Percentiles rank a stretch among this genome's conserved stretches.
These are phyloP conservation scores for Drosophila subquinaria DNA, from an alignment of 2,888 invertebrate genomes.

Conservation along the genomic window DNA sequence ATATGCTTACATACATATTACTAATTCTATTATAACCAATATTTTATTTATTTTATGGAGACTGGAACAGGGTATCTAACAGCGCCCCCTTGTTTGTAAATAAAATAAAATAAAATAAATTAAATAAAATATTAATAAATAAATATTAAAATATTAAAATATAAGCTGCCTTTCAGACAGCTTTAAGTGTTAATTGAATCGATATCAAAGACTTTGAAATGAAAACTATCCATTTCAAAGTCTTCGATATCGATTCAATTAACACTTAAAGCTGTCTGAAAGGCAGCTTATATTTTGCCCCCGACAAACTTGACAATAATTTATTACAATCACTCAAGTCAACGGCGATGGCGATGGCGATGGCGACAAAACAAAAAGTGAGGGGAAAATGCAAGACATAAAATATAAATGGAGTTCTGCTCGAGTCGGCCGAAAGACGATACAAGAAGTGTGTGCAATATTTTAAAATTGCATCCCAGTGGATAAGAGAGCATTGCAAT, in stretches of 20 bases:
- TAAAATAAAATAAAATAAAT: too few relatives aligned
- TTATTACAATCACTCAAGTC: conserved; percentile 77
- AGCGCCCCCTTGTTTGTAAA: too few relatives aligned
- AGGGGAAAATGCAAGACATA: conserved; percentile 35
- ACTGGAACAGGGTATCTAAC: too few relatives aligned
- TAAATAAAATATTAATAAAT: too few relatives aligned
- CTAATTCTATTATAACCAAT: too few relatives aligned
- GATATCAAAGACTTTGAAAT: not conserved
- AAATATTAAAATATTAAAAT: too few relatives aligned
- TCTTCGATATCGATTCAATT: conserved; percentile 32
- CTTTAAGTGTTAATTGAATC: conserved; percentile 47
- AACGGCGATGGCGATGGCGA: conserved; percentile 44
- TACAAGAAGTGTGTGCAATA: conserved; percentile 59
- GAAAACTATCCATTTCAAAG: not conserved
- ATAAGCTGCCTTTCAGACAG: conserved; percentile 18
- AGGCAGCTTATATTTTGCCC: conserved; percentile 22
- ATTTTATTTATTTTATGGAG: too few relatives aligned
- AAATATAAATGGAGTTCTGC: conserved; percentile 58
- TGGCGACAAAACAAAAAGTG: conserved; percentile 32
- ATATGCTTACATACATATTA: too few relatives aligned
- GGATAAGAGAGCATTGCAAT: conserved; percentile 65
- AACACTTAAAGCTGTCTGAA: conserved; percentile 35
- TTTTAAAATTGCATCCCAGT: conserved; percentile 76
- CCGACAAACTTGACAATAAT: conserved; percentile 68
- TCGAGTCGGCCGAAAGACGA: conserved; percentile 24